phyloP scores from a whole-genome alignment of 2,797 vertebrate species.

The Sebastes oblongus region DNA sequence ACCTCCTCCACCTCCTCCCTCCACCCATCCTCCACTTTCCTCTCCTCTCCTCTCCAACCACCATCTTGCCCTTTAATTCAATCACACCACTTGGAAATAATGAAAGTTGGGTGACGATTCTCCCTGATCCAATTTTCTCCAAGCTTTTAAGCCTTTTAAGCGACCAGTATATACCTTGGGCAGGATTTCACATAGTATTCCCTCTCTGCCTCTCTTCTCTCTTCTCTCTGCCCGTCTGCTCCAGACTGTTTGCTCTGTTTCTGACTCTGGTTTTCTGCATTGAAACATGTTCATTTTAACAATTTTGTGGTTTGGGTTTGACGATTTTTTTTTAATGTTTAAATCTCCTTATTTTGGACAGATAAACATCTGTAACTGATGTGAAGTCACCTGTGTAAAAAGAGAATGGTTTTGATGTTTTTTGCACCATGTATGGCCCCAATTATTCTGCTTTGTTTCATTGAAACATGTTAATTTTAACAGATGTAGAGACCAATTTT shows the following conservation, averaged over 20 bases:
- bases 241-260: conserved; percentile 34
- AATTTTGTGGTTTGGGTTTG: neutral
- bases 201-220: conserved; percentile 57
- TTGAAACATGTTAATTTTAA: neutral
- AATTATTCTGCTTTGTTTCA: neutral
- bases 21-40: conserved; percentile 77
- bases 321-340: no score
- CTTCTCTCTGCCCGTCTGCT: conserved; percentile 61
- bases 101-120: conserved; percentile 99
- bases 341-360: no score
- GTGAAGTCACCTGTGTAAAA: neutral
- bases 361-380: conserved; percentile 10
- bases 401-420: neutral
- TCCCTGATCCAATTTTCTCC: conserved; percentile 99
- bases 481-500: neutral
- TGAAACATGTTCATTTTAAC: neutral
- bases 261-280: conserved; percentile 21
- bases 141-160: conserved; percentile 99
- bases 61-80: conserved; percentile 99
- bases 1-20: conserved; percentile 81
- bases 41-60: conserved; percentile 88
- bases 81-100: conserved; percentile 99
- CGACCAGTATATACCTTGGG: conserved; percentile 93
- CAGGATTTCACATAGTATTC: conserved; percentile 93
- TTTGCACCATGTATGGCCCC: neutral